Evolutionary conservation across 2,888 invertebrate species (phyloP).

Genomic region (Unio pictorum): DNA sequence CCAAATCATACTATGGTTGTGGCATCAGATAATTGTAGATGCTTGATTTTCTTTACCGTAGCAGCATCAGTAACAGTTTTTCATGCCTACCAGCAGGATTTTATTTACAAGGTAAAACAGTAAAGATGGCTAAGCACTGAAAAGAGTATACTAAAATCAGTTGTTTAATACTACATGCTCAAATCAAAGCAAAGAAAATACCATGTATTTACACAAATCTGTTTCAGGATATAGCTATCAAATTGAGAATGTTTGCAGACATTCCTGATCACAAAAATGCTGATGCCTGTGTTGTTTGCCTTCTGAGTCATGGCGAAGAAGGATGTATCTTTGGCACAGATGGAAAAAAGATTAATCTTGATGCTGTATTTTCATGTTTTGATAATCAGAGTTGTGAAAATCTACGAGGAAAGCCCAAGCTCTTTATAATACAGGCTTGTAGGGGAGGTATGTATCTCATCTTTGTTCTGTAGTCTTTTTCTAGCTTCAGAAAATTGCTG

Average conservation of each 20-base stretch:
- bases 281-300: slow-evolving; percentile 56
- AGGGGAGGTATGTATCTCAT: slow-evolving; percentile 56
- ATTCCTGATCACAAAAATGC: slow-evolving; percentile 38
- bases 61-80: no score
- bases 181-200: slow-evolving; percentile 8
- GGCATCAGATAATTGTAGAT: no score
- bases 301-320: slow-evolving; percentile 66
- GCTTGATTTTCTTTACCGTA: no score
- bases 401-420: slow-evolving; percentile 62
- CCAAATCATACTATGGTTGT: no score
- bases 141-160: no score
- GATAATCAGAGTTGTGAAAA: slow-evolving; percentile 55
- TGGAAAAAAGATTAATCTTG: slow-evolving; percentile 55
- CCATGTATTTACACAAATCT: background rate
- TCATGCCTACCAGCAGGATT: no score
- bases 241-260: slow-evolving; percentile 53
- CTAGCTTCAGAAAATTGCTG: no score
- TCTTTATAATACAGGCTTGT: slow-evolving; percentile 66
- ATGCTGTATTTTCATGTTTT: slow-evolving; percentile 56
- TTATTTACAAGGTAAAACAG: no score
- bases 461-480: no score
- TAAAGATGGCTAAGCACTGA: no score
- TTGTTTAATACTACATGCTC: no score
- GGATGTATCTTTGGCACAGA: slow-evolving; percentile 65
- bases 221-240: slow-evolving; percentile 44